phyloP scores from a whole-genome alignment of 2,797 vertebrate genomes.

The Tenualosa thibaudeaui region DNA sequence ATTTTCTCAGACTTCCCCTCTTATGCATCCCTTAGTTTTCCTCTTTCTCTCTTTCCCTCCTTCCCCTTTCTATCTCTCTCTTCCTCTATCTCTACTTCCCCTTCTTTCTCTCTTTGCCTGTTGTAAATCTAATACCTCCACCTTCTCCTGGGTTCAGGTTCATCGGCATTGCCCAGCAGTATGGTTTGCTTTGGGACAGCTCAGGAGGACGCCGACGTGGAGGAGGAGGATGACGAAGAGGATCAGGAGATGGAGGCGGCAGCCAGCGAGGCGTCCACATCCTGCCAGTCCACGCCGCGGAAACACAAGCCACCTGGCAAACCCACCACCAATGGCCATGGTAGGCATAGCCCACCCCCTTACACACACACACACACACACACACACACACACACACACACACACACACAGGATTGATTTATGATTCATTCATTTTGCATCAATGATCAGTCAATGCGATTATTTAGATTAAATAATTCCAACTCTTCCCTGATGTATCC shows the following conservation, averaged over 20 bases:
- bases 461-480: neutral
- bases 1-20: neutral
- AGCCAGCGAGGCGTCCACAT: conserved; percentile 80
- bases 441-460: neutral
- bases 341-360: conserved; percentile 63
- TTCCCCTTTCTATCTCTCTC: neutral
- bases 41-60: neutral
- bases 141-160: conserved; percentile 70
- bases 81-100: neutral
- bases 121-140: neutral
- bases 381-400: neutral
- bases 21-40: neutral
- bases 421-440: neutral
- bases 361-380: conserved; percentile 16
- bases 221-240: conserved; percentile 89
- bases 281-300: conserved; percentile 93
- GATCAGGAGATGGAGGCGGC: conserved; percentile 80
- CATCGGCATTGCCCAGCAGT: conserved; percentile 88
- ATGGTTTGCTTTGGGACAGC: conserved; percentile 88
- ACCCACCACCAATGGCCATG: conserved; percentile 84
- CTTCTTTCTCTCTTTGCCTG: conserved; percentile 1
- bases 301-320: conserved; percentile 87
- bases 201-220: conserved; percentile 74
- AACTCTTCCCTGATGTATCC: neutral
- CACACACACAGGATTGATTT: neutral